phyloP scores from a whole-genome alignment of 2,888 invertebrate species.

The Iselma pallidipennis region DNA sequence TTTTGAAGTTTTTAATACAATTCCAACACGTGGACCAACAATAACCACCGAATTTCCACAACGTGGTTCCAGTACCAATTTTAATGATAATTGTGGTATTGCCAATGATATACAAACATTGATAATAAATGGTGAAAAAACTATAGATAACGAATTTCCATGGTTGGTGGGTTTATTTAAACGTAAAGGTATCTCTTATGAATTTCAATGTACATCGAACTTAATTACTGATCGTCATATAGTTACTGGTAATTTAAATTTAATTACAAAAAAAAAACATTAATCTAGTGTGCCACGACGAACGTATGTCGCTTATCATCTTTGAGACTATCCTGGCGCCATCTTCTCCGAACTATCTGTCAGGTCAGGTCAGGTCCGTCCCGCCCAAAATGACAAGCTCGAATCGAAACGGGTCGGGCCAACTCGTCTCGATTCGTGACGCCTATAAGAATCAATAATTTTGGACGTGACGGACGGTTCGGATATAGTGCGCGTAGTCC shows the following conservation, averaged over 20 bases:
- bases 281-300: too few species aligned
- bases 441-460: too few species aligned
- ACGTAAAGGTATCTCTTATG: slow-evolving; percentile 36
- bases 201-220: slow-evolving; percentile 48
- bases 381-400: too few species aligned
- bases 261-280: not conserved
- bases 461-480: too few species aligned
- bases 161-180: slow-evolving; percentile 46
- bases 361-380: too few species aligned
- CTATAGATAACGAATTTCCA: slow-evolving; percentile 41
- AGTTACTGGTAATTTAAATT: slow-evolving; percentile 43
- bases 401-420: too few species aligned
- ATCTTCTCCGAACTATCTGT: too few species aligned
- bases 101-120: slow-evolving; percentile 34
- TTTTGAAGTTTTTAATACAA: too few species aligned
- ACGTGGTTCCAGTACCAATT: not conserved
- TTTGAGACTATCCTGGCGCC: too few species aligned
- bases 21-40: slow-evolving; percentile 8
- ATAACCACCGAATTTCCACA: slow-evolving; percentile 1
- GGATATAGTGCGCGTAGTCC: too few species aligned
- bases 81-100: slow-evolving; percentile 32
- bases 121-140: slow-evolving; percentile 39
- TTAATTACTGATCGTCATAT: slow-evolving; percentile 45
- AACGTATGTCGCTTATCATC: too few species aligned
- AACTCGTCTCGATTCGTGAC: too few species aligned